Percentiles rank a stretch among this genome's conserved stretches.
phyloP scores from a whole-genome alignment of 2,797 vertebrate genomes.

The Octomys mimax region DNA sequence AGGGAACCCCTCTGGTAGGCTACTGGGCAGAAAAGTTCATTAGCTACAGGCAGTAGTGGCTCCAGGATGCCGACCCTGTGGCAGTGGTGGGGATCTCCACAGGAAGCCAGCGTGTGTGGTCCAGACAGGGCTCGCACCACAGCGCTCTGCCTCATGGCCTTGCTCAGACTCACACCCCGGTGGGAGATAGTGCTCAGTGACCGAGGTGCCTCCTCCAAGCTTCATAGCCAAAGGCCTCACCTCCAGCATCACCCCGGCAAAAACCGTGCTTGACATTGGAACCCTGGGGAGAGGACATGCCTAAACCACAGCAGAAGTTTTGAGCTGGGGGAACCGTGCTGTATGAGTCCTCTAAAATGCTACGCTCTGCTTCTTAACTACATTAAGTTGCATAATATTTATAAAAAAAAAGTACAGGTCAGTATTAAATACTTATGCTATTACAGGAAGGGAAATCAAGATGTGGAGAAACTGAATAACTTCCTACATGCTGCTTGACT shows the following conservation, averaged over 20 bases:
- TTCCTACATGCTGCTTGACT: not conserved
- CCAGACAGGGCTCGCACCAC: not conserved
- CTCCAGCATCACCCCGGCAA: not conserved
- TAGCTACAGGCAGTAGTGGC: no score
- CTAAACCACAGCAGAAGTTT: not conserved
- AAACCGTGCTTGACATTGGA: not conserved
- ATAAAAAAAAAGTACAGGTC: slow-evolving; percentile 10
- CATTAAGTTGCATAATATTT: not conserved
- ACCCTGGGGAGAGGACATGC: not conserved
- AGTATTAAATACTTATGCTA: not conserved
- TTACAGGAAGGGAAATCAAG: slow-evolving; percentile 38
- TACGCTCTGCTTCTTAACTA: not conserved
- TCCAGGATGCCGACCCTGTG: not conserved
- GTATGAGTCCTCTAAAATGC: not conserved
- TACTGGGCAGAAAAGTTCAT: not conserved
- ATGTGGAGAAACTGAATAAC: slow-evolving; percentile 32
- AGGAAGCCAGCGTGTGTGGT: not conserved
- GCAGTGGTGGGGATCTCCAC: not conserved
- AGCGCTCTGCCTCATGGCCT: not conserved
- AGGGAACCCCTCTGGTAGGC: not conserved
- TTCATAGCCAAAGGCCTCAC: not conserved
- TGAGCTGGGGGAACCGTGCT: not conserved
- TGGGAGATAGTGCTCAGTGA: not conserved
- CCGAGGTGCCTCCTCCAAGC: not conserved
- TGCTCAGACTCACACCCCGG: not conserved